These are phyloP conservation scores for Meloe dianella DNA, from an alignment of 2,888 invertebrate genomes.

Conservation along the genomic window DNA sequence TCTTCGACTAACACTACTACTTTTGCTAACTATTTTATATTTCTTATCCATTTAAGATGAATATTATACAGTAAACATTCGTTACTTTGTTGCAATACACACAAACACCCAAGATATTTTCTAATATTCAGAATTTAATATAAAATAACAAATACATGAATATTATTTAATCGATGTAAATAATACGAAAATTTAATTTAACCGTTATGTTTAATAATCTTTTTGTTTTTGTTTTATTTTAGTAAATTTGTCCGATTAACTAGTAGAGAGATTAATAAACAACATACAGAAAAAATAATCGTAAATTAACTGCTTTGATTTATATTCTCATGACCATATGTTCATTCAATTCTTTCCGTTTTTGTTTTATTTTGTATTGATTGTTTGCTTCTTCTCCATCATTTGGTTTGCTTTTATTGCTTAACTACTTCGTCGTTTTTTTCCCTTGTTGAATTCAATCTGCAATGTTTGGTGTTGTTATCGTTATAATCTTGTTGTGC, in stretches of 20 bases:
- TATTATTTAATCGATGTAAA: neutral
- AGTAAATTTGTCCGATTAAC: neutral
- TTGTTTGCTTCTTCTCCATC: neutral
- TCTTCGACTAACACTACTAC: neutral
- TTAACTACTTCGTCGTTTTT: neutral
- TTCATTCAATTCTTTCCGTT: neutral
- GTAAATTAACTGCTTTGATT: conserved; percentile 13
- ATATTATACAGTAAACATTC: neutral
- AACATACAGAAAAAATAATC: neutral
- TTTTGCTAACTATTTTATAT: conserved; percentile 5
- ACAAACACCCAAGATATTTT: neutral
- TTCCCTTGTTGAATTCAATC: neutral
- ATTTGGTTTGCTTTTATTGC: neutral
- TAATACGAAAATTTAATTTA: neutral
- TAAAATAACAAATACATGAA: neutral
- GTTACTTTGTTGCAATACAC: neutral
- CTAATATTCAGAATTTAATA: neutral
- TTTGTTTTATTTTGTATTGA: neutral
- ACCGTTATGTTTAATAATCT: neutral
- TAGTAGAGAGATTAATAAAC: neutral
- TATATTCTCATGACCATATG: conserved; percentile 1
- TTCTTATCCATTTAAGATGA: neutral
- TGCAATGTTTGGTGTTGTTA: conserved; percentile 11
- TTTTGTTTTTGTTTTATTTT: neutral
- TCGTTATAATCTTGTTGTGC: conserved; percentile 10